phyloP scores from a whole-genome alignment of 2,113 vertebrate genomes.

The Sylvilagus bachmani region DNA sequence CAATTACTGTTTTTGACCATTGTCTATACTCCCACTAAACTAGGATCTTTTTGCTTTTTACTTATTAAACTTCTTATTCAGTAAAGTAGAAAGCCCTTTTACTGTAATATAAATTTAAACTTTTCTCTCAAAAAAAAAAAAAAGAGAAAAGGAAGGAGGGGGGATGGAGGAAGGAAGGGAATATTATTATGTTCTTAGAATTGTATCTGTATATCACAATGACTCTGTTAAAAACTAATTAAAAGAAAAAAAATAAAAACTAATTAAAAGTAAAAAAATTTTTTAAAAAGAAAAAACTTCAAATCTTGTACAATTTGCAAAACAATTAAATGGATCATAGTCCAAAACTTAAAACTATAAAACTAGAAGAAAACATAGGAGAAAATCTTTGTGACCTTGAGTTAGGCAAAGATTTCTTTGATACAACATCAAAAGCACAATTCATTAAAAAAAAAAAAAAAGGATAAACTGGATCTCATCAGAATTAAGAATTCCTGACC shows the following conservation, averaged over 20 bases:
- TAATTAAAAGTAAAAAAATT: not conserved
- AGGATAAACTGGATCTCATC: not conserved
- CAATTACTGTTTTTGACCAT: too few species aligned
- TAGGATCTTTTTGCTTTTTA: too few species aligned
- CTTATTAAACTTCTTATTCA: too few species aligned
- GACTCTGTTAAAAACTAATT: not conserved
- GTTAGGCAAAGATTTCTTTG: constrained; percentile 41
- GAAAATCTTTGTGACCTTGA: constrained; percentile 4
- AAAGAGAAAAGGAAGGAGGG: too few species aligned
- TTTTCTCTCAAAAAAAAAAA: too few species aligned
- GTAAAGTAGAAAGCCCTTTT: too few species aligned
- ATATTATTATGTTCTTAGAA: too few species aligned
- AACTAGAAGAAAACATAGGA: not conserved
- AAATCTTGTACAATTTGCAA: not conserved
- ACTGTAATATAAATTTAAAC: too few species aligned
- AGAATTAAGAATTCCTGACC: constrained; percentile 37
- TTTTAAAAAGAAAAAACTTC: not conserved
- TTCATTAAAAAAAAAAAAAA: not conserved
- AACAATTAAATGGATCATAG: not conserved
- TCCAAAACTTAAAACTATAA: not conserved
- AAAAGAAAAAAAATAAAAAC: not conserved
- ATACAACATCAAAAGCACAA: not conserved
- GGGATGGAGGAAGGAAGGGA: too few species aligned
- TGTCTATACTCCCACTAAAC: too few species aligned
- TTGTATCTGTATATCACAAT: too few species aligned